Evolutionary conservation across 2,888 invertebrate species (phyloP).

Genomic region (Meloe dianella): DNA sequence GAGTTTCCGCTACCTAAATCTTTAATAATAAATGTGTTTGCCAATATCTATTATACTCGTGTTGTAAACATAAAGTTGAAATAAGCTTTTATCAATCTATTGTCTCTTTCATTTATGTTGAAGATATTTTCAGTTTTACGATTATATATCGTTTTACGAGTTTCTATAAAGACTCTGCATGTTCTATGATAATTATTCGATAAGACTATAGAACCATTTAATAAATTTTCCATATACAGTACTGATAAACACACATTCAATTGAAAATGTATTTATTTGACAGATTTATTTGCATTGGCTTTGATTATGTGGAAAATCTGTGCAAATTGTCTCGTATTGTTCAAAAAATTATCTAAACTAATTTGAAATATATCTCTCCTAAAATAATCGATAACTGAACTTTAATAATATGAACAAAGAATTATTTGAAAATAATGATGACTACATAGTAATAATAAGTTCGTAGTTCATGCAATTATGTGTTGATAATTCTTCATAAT

Average conservation of each 20-base stretch:
- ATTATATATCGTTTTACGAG: not conserved
- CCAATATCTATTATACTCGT: not conserved
- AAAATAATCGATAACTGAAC: not conserved
- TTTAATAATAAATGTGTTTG: not conserved
- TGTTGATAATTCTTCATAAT: not conserved
- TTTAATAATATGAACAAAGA: no score
- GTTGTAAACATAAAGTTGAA: not conserved
- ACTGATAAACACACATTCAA: not conserved
- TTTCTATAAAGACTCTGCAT: not conserved
- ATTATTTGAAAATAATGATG: not conserved
- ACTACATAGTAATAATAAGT: not conserved
- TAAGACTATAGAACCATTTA: not conserved
- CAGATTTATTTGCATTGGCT: not conserved
- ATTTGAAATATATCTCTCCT: not conserved
- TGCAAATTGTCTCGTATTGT: not conserved
- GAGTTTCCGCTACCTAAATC: not conserved
- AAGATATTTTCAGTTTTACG: not conserved
- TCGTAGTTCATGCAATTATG: not conserved
- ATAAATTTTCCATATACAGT: not conserved
- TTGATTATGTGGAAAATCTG: not conserved
- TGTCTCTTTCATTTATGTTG: not conserved
- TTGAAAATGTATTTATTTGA: not conserved
- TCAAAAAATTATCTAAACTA: not conserved
- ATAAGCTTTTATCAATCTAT: not conserved
- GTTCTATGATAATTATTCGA: not conserved